Evolutionary conservation across 2,797 vertebrate genomes (phyloP), one percentile per base, ranked within the genome.

Genomic region (Eupleurogrammus muticus): DNA sequence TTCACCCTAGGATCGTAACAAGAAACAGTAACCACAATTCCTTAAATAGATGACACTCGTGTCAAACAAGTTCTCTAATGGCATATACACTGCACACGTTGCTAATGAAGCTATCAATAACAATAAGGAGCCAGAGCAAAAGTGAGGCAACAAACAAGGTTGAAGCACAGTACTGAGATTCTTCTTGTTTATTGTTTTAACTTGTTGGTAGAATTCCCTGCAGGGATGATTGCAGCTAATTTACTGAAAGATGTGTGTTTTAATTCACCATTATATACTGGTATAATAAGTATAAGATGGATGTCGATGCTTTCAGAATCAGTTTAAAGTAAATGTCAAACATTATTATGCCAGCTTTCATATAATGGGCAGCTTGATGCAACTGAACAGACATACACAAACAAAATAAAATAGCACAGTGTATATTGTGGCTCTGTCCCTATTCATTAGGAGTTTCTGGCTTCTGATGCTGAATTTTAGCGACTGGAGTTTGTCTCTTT

Each of bases 371-470:
- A 61, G 68, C 40, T 17, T 54, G 48, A 73, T 53, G 44, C 50
- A 66, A 67, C 46, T 50, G 54, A 32, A 50, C 36, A 70, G 35
- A 62, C 40, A 51, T 24, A 44, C 20, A 61, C 49, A 67, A 67
- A 81, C 40, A 55, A 70, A 34, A 87, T 62, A 63, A 66, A 77
- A 70, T 3, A 35, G 35, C 24, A 52, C 24, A 53, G 53, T 35
- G 20, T 53, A n/a, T 35, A 59, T 17, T 63, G 48, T 28, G 49
- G 24, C 55, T 65, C 21, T 60, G 55, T 68, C 36, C 46, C 61
- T 53, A 52, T 69, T 81, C 77, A 85, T 86, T 87, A 76, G 36
- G 66, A 68, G 59, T 77, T 77, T 81, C 55, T 85, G 56, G 50
- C 61, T 70, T 67, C 58, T 83, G 52, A 73, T 78, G 42, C 16